These are phyloP conservation scores for Gonatopus flavifemur DNA, from an alignment of 1,140 invertebrate species.

Conservation along the genomic window DNA sequence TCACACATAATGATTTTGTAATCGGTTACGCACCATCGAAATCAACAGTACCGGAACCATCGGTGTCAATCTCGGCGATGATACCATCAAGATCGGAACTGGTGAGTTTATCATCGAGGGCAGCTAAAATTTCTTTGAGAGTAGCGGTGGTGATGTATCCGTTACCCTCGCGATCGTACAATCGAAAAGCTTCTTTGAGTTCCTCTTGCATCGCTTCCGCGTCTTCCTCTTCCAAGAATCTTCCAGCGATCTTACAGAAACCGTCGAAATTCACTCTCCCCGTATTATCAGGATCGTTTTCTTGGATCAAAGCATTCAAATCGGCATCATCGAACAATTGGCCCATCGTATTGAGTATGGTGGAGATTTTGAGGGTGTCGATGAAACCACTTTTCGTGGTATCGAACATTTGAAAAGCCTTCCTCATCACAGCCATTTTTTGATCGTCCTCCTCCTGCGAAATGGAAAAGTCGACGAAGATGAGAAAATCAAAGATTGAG, in stretches of 20 bases:
- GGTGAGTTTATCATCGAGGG: conserved; percentile 87
- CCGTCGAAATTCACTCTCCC: conserved; percentile 93
- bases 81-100: conserved; percentile 84
- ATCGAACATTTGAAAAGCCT: conserved; percentile 94
- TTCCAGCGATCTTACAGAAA: conserved; percentile 86
- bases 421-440: conserved; percentile 84
- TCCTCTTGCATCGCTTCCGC: conserved; percentile 92
- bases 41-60: conserved; percentile 89
- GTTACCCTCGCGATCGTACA: conserved; percentile 81
- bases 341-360: conserved; percentile 91
- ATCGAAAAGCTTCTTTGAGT: conserved; percentile 90
- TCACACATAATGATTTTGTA: background rate
- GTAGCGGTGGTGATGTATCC: conserved; percentile 92
- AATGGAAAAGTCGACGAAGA: background rate
- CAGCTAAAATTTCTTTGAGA: conserved; percentile 86
- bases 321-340: conserved; percentile 88
- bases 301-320: conserved; percentile 77
- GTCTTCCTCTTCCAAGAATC: conserved; percentile 89
- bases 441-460: conserved; percentile 74
- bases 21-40: conserved; percentile 80
- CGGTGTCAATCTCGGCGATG: conserved; percentile 91
- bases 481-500: no score
- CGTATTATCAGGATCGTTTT: conserved; percentile 80
- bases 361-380: conserved; percentile 85
- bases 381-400: conserved; percentile 88